A percentile compares a stretch with the other conserved stretches of the same genome.
Conservation (phyloP, 2,113 vertebrate species). For the Silurus glanis region DNA sequence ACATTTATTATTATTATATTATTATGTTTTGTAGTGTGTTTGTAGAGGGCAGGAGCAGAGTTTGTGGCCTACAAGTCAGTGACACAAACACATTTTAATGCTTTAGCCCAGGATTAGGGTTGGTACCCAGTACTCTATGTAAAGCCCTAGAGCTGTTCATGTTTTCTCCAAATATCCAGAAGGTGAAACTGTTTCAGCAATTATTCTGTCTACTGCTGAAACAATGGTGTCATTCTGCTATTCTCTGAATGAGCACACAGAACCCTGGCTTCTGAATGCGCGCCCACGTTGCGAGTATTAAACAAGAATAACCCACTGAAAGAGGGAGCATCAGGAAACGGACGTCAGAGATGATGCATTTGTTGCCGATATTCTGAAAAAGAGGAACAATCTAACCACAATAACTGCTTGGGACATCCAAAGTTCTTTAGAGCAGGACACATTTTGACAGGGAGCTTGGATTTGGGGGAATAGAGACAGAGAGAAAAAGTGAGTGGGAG, state of each 20-base stretch:
- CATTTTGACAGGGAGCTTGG: not conserved
- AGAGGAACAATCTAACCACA: not conserved
- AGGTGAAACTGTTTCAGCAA: not conserved
- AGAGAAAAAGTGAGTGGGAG: not conserved
- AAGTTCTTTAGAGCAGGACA: not conserved
- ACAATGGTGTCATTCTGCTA: conserved; percentile 10
- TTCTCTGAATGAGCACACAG: not conserved
- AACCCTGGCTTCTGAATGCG: not conserved
- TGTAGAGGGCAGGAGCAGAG: too few relatives aligned
- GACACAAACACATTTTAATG: not conserved
- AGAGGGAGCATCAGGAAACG: not conserved
- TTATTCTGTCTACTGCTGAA: not conserved
- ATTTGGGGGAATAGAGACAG: not conserved
- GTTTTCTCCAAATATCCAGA: not conserved
- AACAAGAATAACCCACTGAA: not conserved
- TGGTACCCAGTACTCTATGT: not conserved
- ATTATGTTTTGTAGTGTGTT: not conserved
- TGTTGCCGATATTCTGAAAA: not conserved
- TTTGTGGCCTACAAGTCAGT: not conserved
- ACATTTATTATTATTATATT: not conserved
- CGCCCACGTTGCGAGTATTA: not conserved
- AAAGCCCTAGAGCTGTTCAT: not conserved
- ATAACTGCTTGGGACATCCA: not conserved
- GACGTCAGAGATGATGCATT: not conserved
- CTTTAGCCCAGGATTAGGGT: not conserved